A percentile compares a stretch with the other conserved stretches of the same genome.
Conservation (phyloP, 2,113 vertebrate genomes). For the Sula dactylatra region DNA sequence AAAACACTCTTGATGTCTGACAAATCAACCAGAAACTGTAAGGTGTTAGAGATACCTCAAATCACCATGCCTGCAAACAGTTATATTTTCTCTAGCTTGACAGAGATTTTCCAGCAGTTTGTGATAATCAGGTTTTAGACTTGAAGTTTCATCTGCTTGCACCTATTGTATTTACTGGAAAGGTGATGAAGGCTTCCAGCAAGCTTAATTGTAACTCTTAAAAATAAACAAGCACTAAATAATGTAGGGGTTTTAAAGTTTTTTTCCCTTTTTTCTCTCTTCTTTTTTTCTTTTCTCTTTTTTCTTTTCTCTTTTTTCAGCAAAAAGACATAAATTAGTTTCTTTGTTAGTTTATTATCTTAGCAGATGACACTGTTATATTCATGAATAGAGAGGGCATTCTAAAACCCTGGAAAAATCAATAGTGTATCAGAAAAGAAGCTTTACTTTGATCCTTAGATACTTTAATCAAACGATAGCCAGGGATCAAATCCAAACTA, state of each 20-base stretch:
- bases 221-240: background rate
- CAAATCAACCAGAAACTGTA: background rate
- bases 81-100: background rate
- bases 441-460: background rate
- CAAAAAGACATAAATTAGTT: background rate
- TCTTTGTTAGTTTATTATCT: background rate
- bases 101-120: background rate
- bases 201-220: background rate
- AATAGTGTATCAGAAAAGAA: background rate
- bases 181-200: background rate
- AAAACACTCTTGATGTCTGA: background rate
- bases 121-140: background rate
- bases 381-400: background rate
- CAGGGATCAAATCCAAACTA: background rate
- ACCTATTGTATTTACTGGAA: background rate
- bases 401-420: background rate
- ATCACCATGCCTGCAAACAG: background rate
- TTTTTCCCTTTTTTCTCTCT: rapidly evolving
- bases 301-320: background rate
- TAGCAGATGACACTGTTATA: background rate
- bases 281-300: too few species aligned
- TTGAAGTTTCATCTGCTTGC: background rate
- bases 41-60: background rate
- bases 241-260: too few species aligned
- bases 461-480: background rate